phyloP scores from a whole-genome alignment of 2,888 invertebrate species.

The Hirtodrosophila alboralis region DNA sequence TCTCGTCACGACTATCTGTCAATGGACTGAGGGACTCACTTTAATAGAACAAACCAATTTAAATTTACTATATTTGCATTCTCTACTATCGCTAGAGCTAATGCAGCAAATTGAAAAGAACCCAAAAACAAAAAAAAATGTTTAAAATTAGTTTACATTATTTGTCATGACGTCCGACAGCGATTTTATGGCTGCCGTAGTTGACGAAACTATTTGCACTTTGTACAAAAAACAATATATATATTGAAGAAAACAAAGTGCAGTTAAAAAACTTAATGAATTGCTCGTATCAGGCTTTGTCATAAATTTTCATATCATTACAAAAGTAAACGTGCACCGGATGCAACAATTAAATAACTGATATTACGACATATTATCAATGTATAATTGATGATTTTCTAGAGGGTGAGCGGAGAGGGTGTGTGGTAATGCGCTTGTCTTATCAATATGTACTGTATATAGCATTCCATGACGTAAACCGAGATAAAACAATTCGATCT shows the following conservation, averaged over 20 bases:
- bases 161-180: background rate
- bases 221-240: constrained; percentile 17
- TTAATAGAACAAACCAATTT: constrained; percentile 14
- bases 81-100: constrained; percentile 34
- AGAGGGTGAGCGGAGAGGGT: no score
- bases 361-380: constrained; percentile 25
- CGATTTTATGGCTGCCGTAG: no score
- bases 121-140: constrained; percentile 16
- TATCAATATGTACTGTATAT: constrained; percentile 33
- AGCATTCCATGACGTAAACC: constrained; percentile 62
- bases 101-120: constrained; percentile 22
- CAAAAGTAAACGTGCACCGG: constrained; percentile 26
- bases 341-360: constrained; percentile 31
- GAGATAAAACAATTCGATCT: constrained; percentile 47
- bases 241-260: constrained; percentile 1
- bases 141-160: constrained; percentile 37
- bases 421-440: constrained; percentile 17
- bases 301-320: background rate
- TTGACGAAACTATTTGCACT: constrained; percentile 21
- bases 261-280: constrained; percentile 1
- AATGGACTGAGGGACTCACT: constrained; percentile 45
- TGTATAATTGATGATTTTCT: constrained; percentile 33
- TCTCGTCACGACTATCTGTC: constrained; percentile 43
- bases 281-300: background rate
- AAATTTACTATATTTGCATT: constrained; percentile 41